These are phyloP conservation scores for Phaonia tiefii DNA, from an alignment of 2,888 invertebrate genomes.

Conservation along the genomic window DNA sequence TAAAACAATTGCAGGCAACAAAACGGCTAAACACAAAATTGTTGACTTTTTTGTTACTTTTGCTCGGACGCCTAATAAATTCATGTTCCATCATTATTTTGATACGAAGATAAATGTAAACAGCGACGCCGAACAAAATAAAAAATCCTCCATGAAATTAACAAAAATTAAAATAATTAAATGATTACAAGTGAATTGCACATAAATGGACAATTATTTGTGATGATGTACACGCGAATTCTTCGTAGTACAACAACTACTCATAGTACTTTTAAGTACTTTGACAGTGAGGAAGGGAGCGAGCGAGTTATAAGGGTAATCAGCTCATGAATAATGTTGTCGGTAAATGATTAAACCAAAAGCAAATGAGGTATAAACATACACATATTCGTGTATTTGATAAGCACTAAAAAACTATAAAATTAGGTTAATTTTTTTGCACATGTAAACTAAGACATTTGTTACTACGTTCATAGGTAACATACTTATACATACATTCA, in stretches of 20 bases:
- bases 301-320: neutral
- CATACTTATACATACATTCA: too few relatives aligned
- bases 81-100: neutral
- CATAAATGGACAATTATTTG: slow-evolving; percentile 62
- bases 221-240: slow-evolving; percentile 55
- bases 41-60: slow-evolving; percentile 2
- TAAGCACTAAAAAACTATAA: neutral
- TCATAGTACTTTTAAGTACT: too few relatives aligned
- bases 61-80: neutral
- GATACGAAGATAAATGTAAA: slow-evolving; percentile 4
- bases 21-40: neutral
- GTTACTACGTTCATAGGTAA: too few relatives aligned
- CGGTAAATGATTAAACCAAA: too few relatives aligned
- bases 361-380: too few relatives aligned
- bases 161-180: slow-evolving; percentile 64
- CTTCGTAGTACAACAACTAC: neutral
- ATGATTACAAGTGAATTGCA: slow-evolving; percentile 62
- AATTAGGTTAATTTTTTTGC: slow-evolving; percentile 5
- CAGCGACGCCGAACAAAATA: neutral
- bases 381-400: too few relatives aligned
- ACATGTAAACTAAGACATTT: too few relatives aligned
- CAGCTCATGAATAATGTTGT: neutral
- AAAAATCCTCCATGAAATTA: slow-evolving; percentile 51
- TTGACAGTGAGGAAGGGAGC: too few relatives aligned
- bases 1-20: slow-evolving; percentile 19